phyloP scores from a whole-genome alignment of 1,140 invertebrate species.

The Hypothenemus hampei region DNA sequence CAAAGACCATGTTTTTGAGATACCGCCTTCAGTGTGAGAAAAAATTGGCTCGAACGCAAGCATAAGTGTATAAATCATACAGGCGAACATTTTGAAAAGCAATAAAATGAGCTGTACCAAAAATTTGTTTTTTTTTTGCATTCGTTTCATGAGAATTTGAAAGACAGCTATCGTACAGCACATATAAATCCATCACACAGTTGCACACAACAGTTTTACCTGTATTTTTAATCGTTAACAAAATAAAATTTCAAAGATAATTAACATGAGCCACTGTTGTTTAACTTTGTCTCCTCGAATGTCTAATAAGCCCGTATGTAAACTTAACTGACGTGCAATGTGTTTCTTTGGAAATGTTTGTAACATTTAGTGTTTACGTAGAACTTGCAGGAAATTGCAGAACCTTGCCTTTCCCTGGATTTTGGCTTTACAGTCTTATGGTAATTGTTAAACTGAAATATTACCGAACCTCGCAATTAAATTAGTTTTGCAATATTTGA shows the following conservation, averaged over 20 bases:
- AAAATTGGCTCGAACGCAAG: too few species aligned
- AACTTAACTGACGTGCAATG: background rate
- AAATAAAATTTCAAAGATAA: too few species aligned
- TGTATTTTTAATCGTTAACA: conserved; percentile 14
- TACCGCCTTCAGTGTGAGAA: too few species aligned
- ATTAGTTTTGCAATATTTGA: conserved; percentile 15
- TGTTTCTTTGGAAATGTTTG: conserved; percentile 2
- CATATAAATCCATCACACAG: too few species aligned
- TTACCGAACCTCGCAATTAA: conserved; percentile 8
- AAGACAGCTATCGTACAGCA: too few species aligned
- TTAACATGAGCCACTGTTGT: background rate
- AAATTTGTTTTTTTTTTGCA: too few species aligned
- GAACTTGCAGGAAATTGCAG: conserved; percentile 1
- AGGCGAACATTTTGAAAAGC: too few species aligned
- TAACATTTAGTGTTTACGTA: conserved; percentile 3
- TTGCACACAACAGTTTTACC: conserved; percentile 2
- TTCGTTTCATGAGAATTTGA: too few species aligned
- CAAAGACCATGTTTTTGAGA: too few species aligned
- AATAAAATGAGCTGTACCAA: too few species aligned
- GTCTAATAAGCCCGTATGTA: too few species aligned
- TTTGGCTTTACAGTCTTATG: conserved; percentile 1
- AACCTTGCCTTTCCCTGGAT: conserved; percentile 1
- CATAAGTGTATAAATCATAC: too few species aligned
- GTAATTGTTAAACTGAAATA: conserved; percentile 18
- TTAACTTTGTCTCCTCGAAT: background rate